Evolutionary conservation across 2,113 vertebrate genomes (phyloP), one percentile per base, ranked within the genome.

Genomic region (Rhagologus leucostigma): DNA sequence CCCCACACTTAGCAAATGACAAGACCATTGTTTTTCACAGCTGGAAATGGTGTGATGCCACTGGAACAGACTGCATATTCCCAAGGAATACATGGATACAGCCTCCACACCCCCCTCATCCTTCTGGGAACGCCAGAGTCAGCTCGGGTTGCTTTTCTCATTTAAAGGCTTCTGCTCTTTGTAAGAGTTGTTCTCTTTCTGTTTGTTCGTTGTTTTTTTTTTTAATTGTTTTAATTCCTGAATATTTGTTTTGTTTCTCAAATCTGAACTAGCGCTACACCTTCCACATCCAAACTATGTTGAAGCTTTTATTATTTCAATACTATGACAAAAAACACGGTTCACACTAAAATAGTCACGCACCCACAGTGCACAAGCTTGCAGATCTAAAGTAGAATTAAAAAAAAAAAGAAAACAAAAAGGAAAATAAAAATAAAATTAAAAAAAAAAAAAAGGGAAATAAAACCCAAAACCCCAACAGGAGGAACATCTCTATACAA

Each of bases 341-440:
- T 98, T 99, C 98, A 99, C 99, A 99, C 98, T 98, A 99, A 98
- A 98, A 98, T 98, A 99, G 96, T 98, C 98, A 99, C 99, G 98
- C 99, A 98, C 98, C 98, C 99, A 99, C 99, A 99, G 99, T 99
- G 99, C 98, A 99, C 99, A 99, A 99, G 99, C 99, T 99, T 98
- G 98, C 99, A 99, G 98, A 97, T 98, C 98, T 99, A 98, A 98
- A 98, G 98, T 96, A 98, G 97, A 97, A 97, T 91, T 89, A 56
- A 89, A 62, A 71, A 84, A 35, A 57, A 96, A 92, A 78, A 47
- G 1, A 52, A 78, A 64, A 32, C 0, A 46, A 68, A 83, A 16
- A 96, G 35, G 97, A 65, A 78, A 22, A 96, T 22, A 67, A 60
- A 9, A 8, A 13, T 4, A 64, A 30, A 35, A 39, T 22, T 17